Conservation (phyloP, 1,140 invertebrate genomes). For the Olivierus martensii region DNA sequence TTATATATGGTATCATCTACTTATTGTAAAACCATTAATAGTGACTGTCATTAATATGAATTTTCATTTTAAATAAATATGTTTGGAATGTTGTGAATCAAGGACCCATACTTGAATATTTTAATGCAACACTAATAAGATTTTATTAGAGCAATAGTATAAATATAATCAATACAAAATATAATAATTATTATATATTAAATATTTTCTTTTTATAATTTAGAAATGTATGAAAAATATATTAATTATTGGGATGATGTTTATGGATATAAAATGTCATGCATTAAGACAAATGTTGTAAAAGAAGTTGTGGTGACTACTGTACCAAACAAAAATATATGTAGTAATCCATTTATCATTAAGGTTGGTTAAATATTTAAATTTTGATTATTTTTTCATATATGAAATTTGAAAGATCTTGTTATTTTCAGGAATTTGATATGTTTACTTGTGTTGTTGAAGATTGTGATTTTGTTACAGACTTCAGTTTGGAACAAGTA, state of each 20-base stretch:
- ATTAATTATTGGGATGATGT: slow-evolving; percentile 90
- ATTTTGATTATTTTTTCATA: neutral
- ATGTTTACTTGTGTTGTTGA: slow-evolving; percentile 64
- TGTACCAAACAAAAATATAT: slow-evolving; percentile 55
- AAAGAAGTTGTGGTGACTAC: slow-evolving; percentile 78
- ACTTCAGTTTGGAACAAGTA: slow-evolving; percentile 54
- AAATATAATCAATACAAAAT: too few species aligned
- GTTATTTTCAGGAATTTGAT: slow-evolving; percentile 36
- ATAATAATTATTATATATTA: too few species aligned
- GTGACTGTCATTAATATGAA: too few species aligned
- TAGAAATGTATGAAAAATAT: slow-evolving; percentile 46
- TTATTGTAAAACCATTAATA: too few species aligned
- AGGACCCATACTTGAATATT: too few species aligned
- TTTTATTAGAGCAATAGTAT: too few species aligned
- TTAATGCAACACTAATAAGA: too few species aligned
- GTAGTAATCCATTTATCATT: slow-evolving; percentile 47
- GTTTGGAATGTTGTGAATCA: too few species aligned
- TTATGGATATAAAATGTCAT: slow-evolving; percentile 94
- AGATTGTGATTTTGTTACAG: slow-evolving; percentile 57
- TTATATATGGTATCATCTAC: too few species aligned
- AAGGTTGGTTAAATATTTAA: slow-evolving; percentile 30
- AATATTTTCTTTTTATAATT: neutral
- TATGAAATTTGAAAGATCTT: neutral
- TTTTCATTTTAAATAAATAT: too few species aligned
- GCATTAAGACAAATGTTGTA: slow-evolving; percentile 75